A percentile compares a stretch with the other conserved stretches of the same genome.
Evolutionary conservation across 2,888 invertebrate genomes (phyloP).

Genomic region (Dryocosmus kuriphilus): DNA sequence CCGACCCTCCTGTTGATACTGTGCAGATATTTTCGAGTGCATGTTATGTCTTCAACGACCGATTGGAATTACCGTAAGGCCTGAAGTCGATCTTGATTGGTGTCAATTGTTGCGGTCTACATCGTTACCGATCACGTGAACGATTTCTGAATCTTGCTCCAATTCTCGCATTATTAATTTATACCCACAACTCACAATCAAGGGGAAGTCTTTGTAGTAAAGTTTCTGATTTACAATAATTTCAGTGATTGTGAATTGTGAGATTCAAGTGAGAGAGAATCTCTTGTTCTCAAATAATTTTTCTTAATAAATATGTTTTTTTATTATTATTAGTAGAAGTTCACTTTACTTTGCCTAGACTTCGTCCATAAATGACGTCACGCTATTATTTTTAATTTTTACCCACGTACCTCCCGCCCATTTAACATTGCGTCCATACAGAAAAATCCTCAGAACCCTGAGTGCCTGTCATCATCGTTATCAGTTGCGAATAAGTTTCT

Average conservation of each 20-base stretch:
- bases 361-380: no score
- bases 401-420: no score
- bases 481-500: no score
- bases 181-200: constrained; percentile 10
- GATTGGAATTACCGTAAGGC: constrained; percentile 52
- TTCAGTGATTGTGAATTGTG: not conserved
- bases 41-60: not conserved
- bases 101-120: constrained; percentile 57
- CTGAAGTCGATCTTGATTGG: constrained; percentile 51
- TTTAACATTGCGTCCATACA: no score
- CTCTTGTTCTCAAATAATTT: not conserved
- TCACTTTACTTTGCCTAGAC: no score
- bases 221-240: not conserved
- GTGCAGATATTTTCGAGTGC: not conserved
- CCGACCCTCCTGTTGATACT: not conserved
- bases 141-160: constrained; percentile 3
- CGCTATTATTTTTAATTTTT: no score
- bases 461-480: no score
- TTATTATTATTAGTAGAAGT: not conserved
- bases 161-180: constrained; percentile 35
- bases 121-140: constrained; percentile 48
- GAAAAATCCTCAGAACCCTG: no score
- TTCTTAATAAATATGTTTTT: not conserved
- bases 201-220: not conserved
- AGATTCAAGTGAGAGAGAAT: not conserved